These are phyloP conservation scores for Syrista parreyssii DNA, from an alignment of 2,888 invertebrate species.

Conservation along the genomic window DNA sequence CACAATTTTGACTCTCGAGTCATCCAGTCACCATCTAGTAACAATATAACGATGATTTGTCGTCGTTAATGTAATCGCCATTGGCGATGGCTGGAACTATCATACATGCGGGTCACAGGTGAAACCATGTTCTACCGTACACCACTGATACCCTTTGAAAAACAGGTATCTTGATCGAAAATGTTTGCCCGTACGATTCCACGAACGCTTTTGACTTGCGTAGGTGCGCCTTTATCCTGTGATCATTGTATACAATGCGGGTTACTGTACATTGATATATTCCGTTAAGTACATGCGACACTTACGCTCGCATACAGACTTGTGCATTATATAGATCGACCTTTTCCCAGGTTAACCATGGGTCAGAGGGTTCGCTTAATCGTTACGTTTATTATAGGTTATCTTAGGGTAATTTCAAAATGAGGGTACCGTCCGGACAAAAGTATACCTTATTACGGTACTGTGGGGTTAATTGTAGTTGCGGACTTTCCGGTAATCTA, in stretches of 20 bases:
- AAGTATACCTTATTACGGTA: neutral
- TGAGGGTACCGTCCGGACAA: neutral
- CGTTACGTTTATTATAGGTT: neutral
- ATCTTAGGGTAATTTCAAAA: neutral
- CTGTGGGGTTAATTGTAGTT: neutral
- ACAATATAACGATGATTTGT: neutral
- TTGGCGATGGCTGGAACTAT: neutral
- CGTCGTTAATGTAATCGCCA: neutral
- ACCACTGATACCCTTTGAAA: neutral
- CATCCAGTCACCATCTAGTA: neutral
- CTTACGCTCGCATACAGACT: neutral
- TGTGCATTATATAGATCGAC: neutral
- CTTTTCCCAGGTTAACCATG: neutral
- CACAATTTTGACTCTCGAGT: neutral
- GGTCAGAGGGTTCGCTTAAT: neutral
- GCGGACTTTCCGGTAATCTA: neutral
- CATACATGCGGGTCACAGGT: neutral
- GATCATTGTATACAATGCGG: neutral
- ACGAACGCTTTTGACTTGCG: neutral
- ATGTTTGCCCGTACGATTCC: neutral
- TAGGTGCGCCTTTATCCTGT: neutral
- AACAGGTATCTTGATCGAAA: neutral
- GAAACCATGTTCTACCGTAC: neutral
- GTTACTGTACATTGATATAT: neutral
- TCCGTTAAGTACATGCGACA: neutral